Evolutionary conservation across 1,140 invertebrate species (phyloP).

Genomic region (Drosophila sp.): DNA sequence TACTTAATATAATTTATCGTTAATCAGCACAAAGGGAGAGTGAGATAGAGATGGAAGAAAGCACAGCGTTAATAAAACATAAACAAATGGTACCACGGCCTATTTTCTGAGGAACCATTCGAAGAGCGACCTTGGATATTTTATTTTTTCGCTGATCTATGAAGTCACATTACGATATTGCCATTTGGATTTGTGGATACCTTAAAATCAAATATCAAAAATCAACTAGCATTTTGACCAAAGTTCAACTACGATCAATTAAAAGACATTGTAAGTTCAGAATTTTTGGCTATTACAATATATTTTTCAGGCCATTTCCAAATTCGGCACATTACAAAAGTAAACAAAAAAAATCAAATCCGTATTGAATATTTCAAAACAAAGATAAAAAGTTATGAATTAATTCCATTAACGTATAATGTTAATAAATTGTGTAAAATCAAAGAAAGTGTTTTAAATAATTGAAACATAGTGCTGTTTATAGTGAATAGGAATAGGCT

Average conservation of each 20-base stretch:
- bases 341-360: not conserved
- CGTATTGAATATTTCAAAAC: not conserved
- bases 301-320: conserved; percentile 13
- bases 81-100: not conserved
- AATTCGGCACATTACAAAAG: conserved; percentile 6
- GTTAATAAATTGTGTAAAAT: not conserved
- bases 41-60: not conserved
- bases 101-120: too few species aligned
- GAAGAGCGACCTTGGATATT: not conserved
- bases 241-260: conserved; percentile 2
- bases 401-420: not conserved
- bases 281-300: conserved; percentile 14
- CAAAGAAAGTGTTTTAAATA: not conserved
- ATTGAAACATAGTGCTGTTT: not conserved
- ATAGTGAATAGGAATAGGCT: conserved; percentile 11
- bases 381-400: not conserved
- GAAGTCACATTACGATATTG: not conserved
- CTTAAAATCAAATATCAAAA: conserved; percentile 1
- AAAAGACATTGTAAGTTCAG: conserved; percentile 4
- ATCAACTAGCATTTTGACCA: not conserved
- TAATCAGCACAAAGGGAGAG: not conserved
- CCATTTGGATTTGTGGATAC: not conserved
- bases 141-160: too few species aligned
- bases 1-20: conserved; percentile 14
- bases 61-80: not conserved